Conservation (phyloP, 2,888 invertebrate species). For the Eudemis profundana region DNA sequence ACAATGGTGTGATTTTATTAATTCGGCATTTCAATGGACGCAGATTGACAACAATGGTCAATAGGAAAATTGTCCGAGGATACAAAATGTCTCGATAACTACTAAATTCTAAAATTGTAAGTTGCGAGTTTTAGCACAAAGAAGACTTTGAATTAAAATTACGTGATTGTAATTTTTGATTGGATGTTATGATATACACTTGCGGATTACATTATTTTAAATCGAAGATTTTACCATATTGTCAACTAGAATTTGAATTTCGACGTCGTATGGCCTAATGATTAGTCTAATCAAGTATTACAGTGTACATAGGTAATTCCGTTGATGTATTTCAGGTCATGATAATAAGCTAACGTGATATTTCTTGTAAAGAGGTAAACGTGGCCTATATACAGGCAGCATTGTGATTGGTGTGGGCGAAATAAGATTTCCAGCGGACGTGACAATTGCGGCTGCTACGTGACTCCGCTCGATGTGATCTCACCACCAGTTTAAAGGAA, state of each 20-base stretch:
- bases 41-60: conserved; percentile 7
- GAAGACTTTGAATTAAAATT: neutral
- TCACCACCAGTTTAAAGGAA: conserved; percentile 58
- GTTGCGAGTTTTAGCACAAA: no score
- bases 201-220: no score
- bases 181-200: neutral
- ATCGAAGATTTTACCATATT: no score
- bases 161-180: neutral
- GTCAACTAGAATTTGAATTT: no score
- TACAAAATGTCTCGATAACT: no score
- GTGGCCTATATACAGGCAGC: conserved; percentile 39
- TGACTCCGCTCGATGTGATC: conserved; percentile 63
- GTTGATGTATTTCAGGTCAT: no score
- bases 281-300: neutral
- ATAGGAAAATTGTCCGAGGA: neutral
- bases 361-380: conserved; percentile 47
- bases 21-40: conserved; percentile 13
- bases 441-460: conserved; percentile 73
- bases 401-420: conserved; percentile 58
- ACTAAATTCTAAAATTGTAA: no score
- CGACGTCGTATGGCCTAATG: no score
- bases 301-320: neutral
- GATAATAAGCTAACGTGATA: conserved; percentile 5
- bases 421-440: conserved; percentile 61
- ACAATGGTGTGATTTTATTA: conserved; percentile 1